Base-by-base conservation (phyloP, 53 echinoderm and acorn worm species). In the Paracentrotus lividus region DNA sequence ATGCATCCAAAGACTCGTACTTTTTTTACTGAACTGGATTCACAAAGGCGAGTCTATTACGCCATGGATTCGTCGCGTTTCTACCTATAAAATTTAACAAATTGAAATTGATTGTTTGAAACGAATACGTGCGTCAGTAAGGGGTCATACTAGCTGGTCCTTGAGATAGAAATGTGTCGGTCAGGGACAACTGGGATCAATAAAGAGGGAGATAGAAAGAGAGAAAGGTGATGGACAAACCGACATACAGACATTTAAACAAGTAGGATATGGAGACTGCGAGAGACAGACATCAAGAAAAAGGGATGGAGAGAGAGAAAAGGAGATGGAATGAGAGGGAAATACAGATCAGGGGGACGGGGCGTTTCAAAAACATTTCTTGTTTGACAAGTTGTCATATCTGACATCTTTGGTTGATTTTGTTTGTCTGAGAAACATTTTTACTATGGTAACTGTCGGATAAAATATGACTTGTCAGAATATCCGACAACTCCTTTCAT, bases 101-200 rank as follows among this genome's bases (percentile, higher is more conserved):
- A 89, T 89, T 89, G 89, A 65, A 89, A 89, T 89, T 89, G 89
- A 89, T 89, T 64, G 89, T 44, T 64, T 64, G 89, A 89, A 89
- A 89, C 58, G 56, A 26, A 89, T 59, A 64, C 65, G 60, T 64
- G 65, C 65, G 61, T 89, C 61, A 43, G 89, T 89, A 58, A 40
- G 89, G 88, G 57, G 40, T 64, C 61, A 43, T 36, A 38, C 8
- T 36, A 40, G 65, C 26, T 42, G 44, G 89, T 89, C 65, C 56
- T 86, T 56, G 86, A 49, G 36, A 86, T 34, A 56, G 34, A 56
- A 56, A 86, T 86, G 86, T 53, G 86, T 53, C 86, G 86, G 86
- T 53, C 54, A 56, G 86, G 86, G 86, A 56, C 54, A 49, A 86
- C 45, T 10, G 24, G 21, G 20, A 56, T 55, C 86, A 86, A 85